Evolutionary conservation across 2,888 invertebrate species (phyloP), one percentile per base, ranked within the genome.

Genomic region (Sphaeridia pumilis): DNA sequence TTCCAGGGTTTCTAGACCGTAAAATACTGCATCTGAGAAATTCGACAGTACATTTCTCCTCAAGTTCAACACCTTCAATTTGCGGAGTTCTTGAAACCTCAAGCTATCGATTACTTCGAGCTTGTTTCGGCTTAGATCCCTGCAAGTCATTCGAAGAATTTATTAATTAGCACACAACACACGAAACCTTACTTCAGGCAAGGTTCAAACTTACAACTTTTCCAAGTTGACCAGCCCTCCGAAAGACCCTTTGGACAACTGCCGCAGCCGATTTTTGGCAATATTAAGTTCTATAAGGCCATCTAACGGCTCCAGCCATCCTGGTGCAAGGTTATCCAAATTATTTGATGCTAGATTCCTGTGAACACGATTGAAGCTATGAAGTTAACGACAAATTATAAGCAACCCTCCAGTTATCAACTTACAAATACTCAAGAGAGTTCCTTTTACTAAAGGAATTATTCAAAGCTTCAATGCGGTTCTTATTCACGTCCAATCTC

Each of bases 1-100:
- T 48, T 70, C 68, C 59, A 92, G 79, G 60, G 79, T 81, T 60
- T 78, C 79, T 65, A 93, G 78, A 50, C 86, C 87, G 77, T 82
- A 89, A 72, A 94, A 94, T 49, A 89, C 84, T 52, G 89, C 93
- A 76, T 90, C 90, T 67, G 82, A 80, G 52, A 94, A 76, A 64
- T 78, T 77, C 51, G 77, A 75, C 65, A 94, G 86, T 63, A 78
- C 77, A 71, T 94, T 94, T 64, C 83, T 78, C 68, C 83, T 82
- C 55, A 94, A 72, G 69, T 84, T 85, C 38, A 94, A 74, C 47
- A 79, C 78, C 47, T 80, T 79, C 56, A 94, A 73, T 64, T 79
- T 79, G 49, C 79, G 77, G 61, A 92, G 74, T 24, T 83, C 83
- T 70, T 82, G 79, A 70, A 94, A 90, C 49, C 83, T 80, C 49